These are phyloP conservation scores for Exaiptasia diaphana DNA, from an alignment of 64 coral and sea anemone genomes.

Conservation along the genomic window DNA sequence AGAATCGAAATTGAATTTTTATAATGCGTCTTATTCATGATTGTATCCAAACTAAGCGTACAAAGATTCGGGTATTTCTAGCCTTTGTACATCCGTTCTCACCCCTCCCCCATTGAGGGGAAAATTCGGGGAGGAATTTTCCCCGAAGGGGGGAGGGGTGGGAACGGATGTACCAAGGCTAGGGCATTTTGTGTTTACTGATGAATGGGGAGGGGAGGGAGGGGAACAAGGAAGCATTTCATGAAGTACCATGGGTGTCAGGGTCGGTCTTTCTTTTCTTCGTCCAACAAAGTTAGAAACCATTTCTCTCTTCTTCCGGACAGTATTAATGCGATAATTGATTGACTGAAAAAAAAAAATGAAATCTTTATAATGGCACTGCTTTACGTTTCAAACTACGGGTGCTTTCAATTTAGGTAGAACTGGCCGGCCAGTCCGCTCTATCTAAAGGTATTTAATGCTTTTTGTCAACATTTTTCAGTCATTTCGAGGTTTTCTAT, in stretches of 20 bases:
- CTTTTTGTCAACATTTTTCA: no score
- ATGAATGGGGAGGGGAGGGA: not conserved
- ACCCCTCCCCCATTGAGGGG: not conserved
- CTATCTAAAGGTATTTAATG: no score
- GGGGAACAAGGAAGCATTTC: not conserved
- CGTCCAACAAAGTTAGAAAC: constrained; percentile 67
- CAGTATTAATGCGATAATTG: constrained; percentile 65
- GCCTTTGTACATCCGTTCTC: not conserved
- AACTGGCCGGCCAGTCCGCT: no score
- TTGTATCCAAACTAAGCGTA: no score
- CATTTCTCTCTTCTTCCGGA: constrained; percentile 76
- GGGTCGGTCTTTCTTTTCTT: constrained; percentile 48
- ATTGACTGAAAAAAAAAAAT: constrained; percentile 43
- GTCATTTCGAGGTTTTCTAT: no score
- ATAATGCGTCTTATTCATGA: no score
- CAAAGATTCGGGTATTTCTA: no score
- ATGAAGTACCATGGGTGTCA: constrained; percentile 47
- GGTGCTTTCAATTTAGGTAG: no score
- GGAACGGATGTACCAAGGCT: not conserved
- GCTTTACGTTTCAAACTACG: no score
- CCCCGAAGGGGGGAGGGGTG: not conserved
- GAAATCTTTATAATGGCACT: no score
- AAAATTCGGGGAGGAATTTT: no score
- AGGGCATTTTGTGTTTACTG: not conserved
- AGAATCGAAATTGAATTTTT: no score